Base-by-base conservation (phyloP, 1,140 invertebrate genomes). In the Chlorops oryzae region DNA sequence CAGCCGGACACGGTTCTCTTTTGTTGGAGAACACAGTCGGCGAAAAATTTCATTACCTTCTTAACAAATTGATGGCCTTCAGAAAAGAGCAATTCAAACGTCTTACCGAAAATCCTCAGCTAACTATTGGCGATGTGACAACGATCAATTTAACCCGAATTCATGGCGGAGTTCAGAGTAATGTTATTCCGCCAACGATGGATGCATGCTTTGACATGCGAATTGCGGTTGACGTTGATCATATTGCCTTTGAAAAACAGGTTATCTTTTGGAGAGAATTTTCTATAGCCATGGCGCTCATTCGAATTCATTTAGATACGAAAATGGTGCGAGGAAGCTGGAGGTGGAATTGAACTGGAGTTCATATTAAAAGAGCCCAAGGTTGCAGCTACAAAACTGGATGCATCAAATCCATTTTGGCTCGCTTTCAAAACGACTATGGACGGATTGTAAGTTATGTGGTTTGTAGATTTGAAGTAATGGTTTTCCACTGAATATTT, bases 1-100 rank as follows among this genome's bases (percentile, higher is more conserved):
- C 81, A 39, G 81, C 90, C 15, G 92, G 92, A 1, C 92, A 96
- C 75, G 92, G 88, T 1, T 93, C 88, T 0, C 74, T 88, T n/a
- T 76, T 92, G n/a, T 73, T 88, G 20, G 77, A 85, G 50, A 80
- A 88, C 59, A 91, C 85, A n/a, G 86, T 89, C 38, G 89, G 82
- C 2, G 85, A 90, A 71, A 93, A 95, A 79, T 54, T 92, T 37
- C 73, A 80, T 35, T 77, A 78, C 53, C 73, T 93, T 7, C 80
- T 92, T 35, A 78, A 90, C 55, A 82, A 80, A 59, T 83, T 92
- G 55, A 81, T 88, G 70, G 82, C 81, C 28, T 82, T 83, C 50
- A 75, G 88, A 37, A 76, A 79, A 28, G 62, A 78, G 47, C 78
- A 90, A 64, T 82, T 83, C 54, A 61, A 75, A 35, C 80, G 79